A percentile compares a stretch with the other conserved stretches of the same genome.
Evolutionary conservation across 1,140 invertebrate species (phyloP).

Genomic region (Lordiphosa mommai): DNA sequence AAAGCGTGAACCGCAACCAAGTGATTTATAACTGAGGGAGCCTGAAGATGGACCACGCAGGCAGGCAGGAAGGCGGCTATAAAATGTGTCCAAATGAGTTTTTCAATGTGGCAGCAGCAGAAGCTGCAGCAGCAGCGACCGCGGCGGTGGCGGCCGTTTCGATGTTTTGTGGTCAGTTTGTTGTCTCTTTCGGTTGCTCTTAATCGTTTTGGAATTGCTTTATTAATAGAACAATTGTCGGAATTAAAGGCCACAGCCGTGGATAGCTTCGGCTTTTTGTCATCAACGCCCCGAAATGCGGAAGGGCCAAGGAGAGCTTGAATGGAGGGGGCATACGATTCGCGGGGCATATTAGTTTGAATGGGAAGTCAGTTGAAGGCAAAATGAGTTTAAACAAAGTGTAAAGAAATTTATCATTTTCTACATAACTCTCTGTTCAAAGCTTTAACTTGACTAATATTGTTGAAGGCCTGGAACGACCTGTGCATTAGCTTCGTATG

Average conservation of each 20-base stretch:
- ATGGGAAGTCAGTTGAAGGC: neutral
- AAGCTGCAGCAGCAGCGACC: constrained; percentile 7
- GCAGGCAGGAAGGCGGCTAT: constrained; percentile 30
- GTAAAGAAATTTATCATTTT: neutral
- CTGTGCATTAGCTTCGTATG: too few species aligned
- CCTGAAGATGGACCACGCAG: constrained; percentile 27
- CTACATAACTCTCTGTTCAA: too few species aligned
- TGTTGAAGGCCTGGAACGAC: too few species aligned
- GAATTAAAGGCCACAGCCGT: constrained; percentile 32
- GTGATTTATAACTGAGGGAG: constrained; percentile 48
- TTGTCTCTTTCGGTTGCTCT: constrained; percentile 41
- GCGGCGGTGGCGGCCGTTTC: constrained; percentile 13
- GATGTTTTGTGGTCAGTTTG: constrained; percentile 49
- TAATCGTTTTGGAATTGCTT: constrained; percentile 76
- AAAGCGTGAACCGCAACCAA: constrained; percentile 54
- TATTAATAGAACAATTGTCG: constrained; percentile 71
- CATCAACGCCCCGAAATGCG: neutral
- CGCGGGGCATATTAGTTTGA: neutral
- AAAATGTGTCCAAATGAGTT: constrained; percentile 68
- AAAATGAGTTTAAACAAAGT: too few species aligned
- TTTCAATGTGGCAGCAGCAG: constrained; percentile 11
- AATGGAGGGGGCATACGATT: neutral
- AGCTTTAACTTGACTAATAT: too few species aligned
- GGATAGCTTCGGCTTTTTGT: too few species aligned
- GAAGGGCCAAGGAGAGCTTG: neutral